Evolutionary conservation across 2,797 vertebrate genomes (phyloP).

Genomic region (Ceryle rudis): DNA sequence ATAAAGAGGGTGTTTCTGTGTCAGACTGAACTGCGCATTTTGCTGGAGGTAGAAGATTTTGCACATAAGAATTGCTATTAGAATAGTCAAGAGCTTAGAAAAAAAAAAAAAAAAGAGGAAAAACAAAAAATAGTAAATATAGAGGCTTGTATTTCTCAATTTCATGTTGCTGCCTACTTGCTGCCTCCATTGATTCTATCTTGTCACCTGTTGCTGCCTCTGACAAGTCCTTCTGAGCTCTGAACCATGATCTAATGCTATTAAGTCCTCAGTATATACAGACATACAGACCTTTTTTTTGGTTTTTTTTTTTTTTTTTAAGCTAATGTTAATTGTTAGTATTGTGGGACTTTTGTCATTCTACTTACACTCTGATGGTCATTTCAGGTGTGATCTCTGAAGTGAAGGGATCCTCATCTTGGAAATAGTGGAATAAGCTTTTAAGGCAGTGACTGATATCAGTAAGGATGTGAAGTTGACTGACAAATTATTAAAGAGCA

Average conservation of each 20-base stretch:
- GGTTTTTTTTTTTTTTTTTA: neutral
- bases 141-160: neutral
- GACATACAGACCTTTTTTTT: neutral
- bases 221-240: neutral
- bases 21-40: neutral
- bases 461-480: neutral
- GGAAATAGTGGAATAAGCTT: neutral
- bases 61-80: neutral
- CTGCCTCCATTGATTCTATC: neutral
- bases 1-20: neutral
- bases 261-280: neutral
- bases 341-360: neutral
- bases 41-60: neutral
- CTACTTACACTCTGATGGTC: neutral
- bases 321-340: neutral
- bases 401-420: neutral
- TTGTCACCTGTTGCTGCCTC: neutral
- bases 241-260: neutral
- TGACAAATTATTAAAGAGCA: neutral
- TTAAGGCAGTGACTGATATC: neutral
- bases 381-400: neutral
- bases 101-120: neutral
- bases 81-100: neutral
- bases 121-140: neutral
- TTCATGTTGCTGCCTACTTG: neutral